phyloP scores from a whole-genome alignment of 1,140 invertebrate genomes.

The Onthophagus taurus region DNA sequence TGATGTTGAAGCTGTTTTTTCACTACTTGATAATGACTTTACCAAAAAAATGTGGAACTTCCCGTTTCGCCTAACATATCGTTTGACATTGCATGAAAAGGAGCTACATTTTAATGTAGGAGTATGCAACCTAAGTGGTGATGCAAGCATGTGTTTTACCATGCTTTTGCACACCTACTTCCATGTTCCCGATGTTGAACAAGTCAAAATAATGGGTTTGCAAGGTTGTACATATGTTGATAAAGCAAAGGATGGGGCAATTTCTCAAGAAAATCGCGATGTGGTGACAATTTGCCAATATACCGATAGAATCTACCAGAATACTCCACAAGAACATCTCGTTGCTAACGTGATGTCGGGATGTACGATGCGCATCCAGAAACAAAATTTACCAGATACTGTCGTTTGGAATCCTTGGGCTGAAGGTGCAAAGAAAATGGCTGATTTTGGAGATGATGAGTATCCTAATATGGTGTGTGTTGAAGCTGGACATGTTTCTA shows the following conservation, averaged over 20 bases:
- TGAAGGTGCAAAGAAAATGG: background rate
- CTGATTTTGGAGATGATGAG: background rate
- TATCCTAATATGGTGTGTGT: background rate
- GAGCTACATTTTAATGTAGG: conserved; percentile 13
- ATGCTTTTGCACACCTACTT: conserved; percentile 16
- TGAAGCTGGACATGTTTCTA: background rate
- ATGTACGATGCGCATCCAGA: background rate
- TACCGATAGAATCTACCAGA: background rate
- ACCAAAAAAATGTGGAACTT: background rate
- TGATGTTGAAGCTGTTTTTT: background rate
- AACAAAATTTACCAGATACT: conserved; percentile 2
- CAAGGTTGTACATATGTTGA: background rate
- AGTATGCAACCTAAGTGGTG: conserved; percentile 14
- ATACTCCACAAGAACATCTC: background rate
- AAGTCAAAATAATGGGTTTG: conserved; percentile 12
- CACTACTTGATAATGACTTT: background rate
- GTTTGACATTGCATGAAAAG: background rate
- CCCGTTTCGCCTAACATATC: background rate
- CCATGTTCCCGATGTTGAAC: conserved; percentile 15
- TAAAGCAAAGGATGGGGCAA: background rate
- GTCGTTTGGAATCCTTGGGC: conserved; percentile 2
- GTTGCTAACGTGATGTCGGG: background rate
- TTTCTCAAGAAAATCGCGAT: background rate
- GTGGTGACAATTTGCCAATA: too few relatives aligned
- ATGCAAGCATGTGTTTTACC: conserved; percentile 17